phyloP scores from a whole-genome alignment of 1,140 invertebrate genomes.

The Drosophila hydei region DNA sequence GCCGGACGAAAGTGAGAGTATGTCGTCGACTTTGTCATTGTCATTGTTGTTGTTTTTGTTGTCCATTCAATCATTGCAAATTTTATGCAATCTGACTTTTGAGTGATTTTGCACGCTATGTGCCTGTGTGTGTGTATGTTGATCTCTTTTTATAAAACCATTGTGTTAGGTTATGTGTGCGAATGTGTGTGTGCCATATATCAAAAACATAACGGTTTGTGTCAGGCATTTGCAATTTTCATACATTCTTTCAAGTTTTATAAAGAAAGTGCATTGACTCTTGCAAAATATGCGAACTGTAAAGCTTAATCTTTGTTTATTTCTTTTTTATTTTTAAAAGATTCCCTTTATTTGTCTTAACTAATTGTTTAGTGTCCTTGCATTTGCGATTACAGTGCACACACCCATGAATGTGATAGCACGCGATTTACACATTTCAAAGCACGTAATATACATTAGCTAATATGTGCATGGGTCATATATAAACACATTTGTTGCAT shows the following conservation, averaged over 20 bases:
- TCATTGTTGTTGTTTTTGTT: conserved; percentile 28
- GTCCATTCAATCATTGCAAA: conserved; percentile 78
- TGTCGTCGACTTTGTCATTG: conserved; percentile 10
- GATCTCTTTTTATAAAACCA: conserved; percentile 71
- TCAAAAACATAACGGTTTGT: conserved; percentile 56
- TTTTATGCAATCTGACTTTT: conserved; percentile 75
- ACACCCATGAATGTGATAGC: conserved; percentile 17
- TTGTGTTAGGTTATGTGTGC: conserved; percentile 14
- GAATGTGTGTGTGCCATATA: conserved; percentile 53
- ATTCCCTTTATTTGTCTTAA: conserved; percentile 7
- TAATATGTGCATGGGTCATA: conserved; percentile 2
- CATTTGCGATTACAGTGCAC: conserved; percentile 20
- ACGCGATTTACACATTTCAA: conserved; percentile 41
- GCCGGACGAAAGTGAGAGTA: conserved; percentile 66
- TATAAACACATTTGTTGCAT: not conserved
- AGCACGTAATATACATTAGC: conserved; percentile 11
- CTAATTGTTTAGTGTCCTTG: conserved; percentile 9
- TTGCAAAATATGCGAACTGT: conserved; percentile 5
- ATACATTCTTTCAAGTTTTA: conserved; percentile 45
- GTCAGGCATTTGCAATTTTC: conserved; percentile 25
- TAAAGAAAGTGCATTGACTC: conserved; percentile 75
- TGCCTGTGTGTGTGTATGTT: conserved; percentile 15
- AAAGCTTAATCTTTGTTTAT: conserved; percentile 9
- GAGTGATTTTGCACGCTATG: conserved; percentile 28
- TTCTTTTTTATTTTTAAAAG: not conserved